Conservation (phyloP, 2,888 invertebrate species). For the Allacma fusca region DNA sequence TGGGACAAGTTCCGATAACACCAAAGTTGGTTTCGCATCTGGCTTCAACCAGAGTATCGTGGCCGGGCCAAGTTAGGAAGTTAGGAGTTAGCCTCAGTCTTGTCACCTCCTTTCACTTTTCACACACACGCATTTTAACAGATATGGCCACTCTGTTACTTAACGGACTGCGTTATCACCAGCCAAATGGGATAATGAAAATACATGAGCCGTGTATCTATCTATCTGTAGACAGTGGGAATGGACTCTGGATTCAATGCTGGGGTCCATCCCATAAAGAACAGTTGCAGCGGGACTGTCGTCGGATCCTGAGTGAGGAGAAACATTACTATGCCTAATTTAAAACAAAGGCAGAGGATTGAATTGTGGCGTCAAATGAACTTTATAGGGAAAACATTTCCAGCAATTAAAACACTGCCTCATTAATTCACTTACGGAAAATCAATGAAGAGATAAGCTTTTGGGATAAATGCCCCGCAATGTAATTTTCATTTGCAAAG, state of each 20-base stretch:
- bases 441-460: background rate
- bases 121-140: slow-evolving; percentile 10
- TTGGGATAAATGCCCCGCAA: no score
- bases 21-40: background rate
- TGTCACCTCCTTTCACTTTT: slow-evolving; percentile 8
- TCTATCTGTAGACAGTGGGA: no score
- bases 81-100: background rate
- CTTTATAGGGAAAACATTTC: background rate
- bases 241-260: no score
- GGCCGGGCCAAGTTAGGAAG: background rate
- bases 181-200: slow-evolving; percentile 3
- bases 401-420: slow-evolving; percentile 1
- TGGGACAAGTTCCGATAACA: background rate
- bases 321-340: background rate
- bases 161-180: slow-evolving; percentile 12
- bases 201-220: background rate
- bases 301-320: no score
- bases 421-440: background rate
- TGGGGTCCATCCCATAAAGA: no score
- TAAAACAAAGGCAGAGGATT: background rate
- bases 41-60: background rate
- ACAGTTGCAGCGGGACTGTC: no score
- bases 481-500: no score
- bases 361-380: background rate
- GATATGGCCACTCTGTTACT: background rate